Evolutionary conservation across 2,888 invertebrate species (phyloP).

Genomic region (Liposcelis brunnea): DNA sequence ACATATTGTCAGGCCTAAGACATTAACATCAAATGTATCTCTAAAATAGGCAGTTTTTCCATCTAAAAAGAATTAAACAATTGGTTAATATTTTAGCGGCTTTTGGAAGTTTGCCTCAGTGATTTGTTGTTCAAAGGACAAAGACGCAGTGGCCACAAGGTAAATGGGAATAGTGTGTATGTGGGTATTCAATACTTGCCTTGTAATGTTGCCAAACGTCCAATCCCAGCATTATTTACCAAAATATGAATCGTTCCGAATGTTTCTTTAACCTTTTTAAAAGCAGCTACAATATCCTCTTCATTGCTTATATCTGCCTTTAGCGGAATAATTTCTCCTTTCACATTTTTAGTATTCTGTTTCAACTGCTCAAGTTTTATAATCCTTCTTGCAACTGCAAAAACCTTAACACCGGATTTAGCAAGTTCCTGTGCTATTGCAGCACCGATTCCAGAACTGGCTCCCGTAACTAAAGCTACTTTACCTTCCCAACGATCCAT

Average conservation of each 20-base stretch:
- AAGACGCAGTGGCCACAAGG: no score
- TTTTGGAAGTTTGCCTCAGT: no score
- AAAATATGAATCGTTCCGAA: conserved; percentile 24
- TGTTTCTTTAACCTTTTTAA: conserved; percentile 22
- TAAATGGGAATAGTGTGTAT: no score
- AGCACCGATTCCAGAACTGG: background rate
- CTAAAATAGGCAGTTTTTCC: conserved; percentile 16
- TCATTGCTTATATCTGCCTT: conserved; percentile 25
- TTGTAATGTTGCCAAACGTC: no score
- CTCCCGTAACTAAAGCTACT: background rate
- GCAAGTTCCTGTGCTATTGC: background rate
- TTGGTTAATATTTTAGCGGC: no score
- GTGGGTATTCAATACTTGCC: no score
- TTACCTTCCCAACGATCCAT: conserved; percentile 1
- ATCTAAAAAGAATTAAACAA: no score
- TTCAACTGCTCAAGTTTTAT: background rate
- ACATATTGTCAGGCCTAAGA: conserved; percentile 21
- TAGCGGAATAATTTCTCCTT: conserved; percentile 21
- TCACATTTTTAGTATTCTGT: background rate
- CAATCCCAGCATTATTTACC: conserved; percentile 25
- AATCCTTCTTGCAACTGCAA: background rate
- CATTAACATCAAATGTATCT: conserved; percentile 18
- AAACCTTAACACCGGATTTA: background rate
- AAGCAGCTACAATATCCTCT: conserved; percentile 21
- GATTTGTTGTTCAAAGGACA: conserved; percentile 17